These are phyloP conservation scores for Thunnus thynnus DNA, from an alignment of 2,113 vertebrate genomes.

Conservation along the genomic window DNA sequence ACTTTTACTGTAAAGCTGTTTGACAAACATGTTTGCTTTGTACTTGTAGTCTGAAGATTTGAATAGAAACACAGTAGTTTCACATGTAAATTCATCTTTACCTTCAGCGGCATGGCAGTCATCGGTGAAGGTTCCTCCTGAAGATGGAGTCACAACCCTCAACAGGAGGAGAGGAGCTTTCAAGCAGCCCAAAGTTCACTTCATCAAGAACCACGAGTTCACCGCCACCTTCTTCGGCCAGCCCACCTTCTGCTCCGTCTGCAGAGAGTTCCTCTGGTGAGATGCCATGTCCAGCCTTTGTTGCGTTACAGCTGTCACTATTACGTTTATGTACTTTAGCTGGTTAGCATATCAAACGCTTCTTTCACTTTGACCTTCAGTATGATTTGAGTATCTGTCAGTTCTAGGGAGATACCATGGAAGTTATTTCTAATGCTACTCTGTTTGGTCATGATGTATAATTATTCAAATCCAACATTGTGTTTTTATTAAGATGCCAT, in stretches of 20 bases:
- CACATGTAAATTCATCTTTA: slow-evolving; percentile 26
- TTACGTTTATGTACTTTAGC: not conserved
- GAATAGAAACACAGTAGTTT: not conserved
- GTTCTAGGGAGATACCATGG: not conserved
- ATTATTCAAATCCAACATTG: slow-evolving; percentile 4
- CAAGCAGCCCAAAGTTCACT: slow-evolving; percentile 96
- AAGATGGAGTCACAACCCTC: slow-evolving; percentile 89
- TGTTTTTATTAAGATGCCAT: slow-evolving; percentile 2
- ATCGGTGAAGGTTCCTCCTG: slow-evolving; percentile 66
- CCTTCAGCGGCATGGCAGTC: slow-evolving; percentile 37
- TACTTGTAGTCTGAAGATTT: not conserved
- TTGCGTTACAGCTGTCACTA: not conserved
- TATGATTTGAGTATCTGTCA: not conserved
- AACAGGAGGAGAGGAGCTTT: slow-evolving; percentile 94
- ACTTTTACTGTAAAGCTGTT: not conserved
- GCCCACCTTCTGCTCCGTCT: slow-evolving; percentile 98
- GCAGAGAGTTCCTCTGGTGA: slow-evolving; percentile 97
- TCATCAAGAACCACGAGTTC: slow-evolving; percentile 96
- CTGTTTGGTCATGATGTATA: not conserved
- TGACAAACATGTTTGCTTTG: not conserved
- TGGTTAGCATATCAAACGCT: not conserved
- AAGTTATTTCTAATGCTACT: not conserved
- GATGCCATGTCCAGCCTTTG: slow-evolving; percentile 49
- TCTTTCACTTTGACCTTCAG: not conserved
- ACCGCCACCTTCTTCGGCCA: slow-evolving; percentile 95